Conservation (phyloP, 2,888 invertebrate species). For the Anthophora plumipes region DNA sequence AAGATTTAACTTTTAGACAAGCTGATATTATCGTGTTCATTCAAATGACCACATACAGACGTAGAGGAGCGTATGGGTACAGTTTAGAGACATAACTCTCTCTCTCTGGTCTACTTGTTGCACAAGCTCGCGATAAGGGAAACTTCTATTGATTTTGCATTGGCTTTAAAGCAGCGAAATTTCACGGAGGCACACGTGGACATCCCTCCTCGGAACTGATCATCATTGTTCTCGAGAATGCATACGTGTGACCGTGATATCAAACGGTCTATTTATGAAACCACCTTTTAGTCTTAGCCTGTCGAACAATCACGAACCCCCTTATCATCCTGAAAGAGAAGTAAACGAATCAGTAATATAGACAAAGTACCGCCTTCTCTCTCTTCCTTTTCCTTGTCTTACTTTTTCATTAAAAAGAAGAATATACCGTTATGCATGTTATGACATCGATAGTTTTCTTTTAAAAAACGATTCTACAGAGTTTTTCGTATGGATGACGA, state of each 20-base stretch:
- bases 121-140: conserved; percentile 20
- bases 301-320: conserved; percentile 15
- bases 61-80: background rate
- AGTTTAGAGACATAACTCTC: conserved; percentile 6
- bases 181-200: conserved; percentile 11
- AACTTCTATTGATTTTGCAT: conserved; percentile 47
- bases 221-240: conserved; percentile 25
- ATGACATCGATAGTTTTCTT: background rate
- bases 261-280: conserved; percentile 25
- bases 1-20: conserved; percentile 57
- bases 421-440: background rate
- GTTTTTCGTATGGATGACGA: background rate
- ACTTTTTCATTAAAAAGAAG: background rate
- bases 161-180: conserved; percentile 18
- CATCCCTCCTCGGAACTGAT: background rate
- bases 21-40: conserved; percentile 47
- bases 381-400: too few relatives aligned
- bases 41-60: conserved; percentile 4
- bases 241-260: background rate
- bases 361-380: background rate
- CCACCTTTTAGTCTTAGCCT: background rate
- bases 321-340: conserved; percentile 24
- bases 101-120: conserved; percentile 29
- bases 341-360: background rate
- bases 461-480: background rate